A percentile compares a stretch with the other conserved stretches of the same genome.
phyloP scores from a whole-genome alignment of 2,797 vertebrate species.

The Kryptopterus vitreolus region DNA sequence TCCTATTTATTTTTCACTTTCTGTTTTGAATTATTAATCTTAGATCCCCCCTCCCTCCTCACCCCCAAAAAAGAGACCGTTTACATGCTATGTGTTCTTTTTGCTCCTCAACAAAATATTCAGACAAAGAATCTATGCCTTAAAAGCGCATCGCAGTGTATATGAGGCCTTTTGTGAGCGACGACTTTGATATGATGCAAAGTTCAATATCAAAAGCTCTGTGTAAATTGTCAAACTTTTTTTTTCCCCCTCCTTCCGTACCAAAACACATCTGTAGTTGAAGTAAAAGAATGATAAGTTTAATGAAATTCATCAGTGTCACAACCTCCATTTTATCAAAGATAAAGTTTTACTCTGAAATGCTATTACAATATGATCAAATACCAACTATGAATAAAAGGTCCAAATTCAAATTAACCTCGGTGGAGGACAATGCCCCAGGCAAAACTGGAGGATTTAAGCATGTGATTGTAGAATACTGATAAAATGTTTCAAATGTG shows the following conservation, averaged over 20 bases:
- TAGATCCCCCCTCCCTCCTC: background rate
- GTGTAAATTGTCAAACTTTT: slow-evolving; percentile 8
- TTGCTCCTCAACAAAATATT: background rate
- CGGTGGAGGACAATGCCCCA: slow-evolving; percentile 36
- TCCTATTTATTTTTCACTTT: background rate
- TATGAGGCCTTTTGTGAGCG: background rate
- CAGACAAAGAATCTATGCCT: background rate
- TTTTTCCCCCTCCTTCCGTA: background rate
- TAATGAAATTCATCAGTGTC: slow-evolving; percentile 41
- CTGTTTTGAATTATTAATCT: background rate
- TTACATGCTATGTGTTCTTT: background rate
- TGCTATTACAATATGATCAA: slow-evolving; percentile 44
- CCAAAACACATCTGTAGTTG: slow-evolving; percentile 14
- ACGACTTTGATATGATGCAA: background rate
- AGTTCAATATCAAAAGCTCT: background rate
- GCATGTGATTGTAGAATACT: slow-evolving; percentile 37
- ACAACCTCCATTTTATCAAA: slow-evolving; percentile 46
- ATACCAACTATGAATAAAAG: slow-evolving; percentile 48
- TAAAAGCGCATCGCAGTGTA: background rate
- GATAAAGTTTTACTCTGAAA: slow-evolving; percentile 44
- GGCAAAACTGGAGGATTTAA: slow-evolving; percentile 45
- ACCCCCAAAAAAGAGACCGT: background rate
- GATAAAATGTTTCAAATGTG: slow-evolving; percentile 47
- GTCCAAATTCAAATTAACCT: slow-evolving; percentile 54
- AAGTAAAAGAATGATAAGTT: slow-evolving; percentile 27